These are phyloP conservation scores for Ctenopoma multispine DNA, from an alignment of 2,797 vertebrate species.

Conservation along the genomic window DNA sequence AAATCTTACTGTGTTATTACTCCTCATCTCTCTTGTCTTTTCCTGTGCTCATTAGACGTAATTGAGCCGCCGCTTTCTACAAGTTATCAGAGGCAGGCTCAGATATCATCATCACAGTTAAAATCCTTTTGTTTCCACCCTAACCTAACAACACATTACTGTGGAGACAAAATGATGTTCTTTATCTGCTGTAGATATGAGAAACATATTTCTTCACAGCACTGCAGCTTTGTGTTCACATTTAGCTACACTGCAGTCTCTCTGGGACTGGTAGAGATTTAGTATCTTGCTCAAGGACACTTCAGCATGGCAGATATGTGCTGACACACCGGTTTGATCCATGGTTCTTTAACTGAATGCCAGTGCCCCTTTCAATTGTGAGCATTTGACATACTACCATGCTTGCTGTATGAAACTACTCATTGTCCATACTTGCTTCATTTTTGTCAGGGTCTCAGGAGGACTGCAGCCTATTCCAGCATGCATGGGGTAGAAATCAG, in stretches of 20 bases:
- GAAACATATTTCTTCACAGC: slow-evolving; percentile 25
- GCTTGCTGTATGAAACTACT: slow-evolving; percentile 27
- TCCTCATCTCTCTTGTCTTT: slow-evolving; percentile 6
- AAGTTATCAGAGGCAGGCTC: slow-evolving; percentile 22
- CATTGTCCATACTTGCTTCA: slow-evolving; percentile 15
- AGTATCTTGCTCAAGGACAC: slow-evolving; percentile 48
- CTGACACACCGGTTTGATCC: slow-evolving; percentile 43
- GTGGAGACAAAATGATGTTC: slow-evolving; percentile 15
- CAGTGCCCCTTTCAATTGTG: slow-evolving; percentile 6
- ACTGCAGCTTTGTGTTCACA: slow-evolving; percentile 16
- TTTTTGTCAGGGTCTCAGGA: slow-evolving; percentile 39
- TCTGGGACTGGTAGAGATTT: slow-evolving; percentile 23
- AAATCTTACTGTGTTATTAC: slow-evolving; percentile 2
- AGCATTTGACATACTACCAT: slow-evolving; percentile 40
- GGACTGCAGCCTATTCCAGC: slow-evolving; percentile 21
- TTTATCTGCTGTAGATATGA: slow-evolving; percentile 32
- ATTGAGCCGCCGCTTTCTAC: slow-evolving; percentile 12
- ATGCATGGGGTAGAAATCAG: slow-evolving; percentile 24
- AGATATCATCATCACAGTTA: slow-evolving; percentile 42
- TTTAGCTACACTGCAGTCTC: slow-evolving; percentile 10
- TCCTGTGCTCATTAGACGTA: slow-evolving; percentile 25
- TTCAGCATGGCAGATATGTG: slow-evolving; percentile 35
- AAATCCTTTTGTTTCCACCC: slow-evolving; percentile 21
- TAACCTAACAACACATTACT: slow-evolving; percentile 17
- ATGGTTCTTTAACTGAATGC: slow-evolving; percentile 19